Evolutionary conservation across 2,888 invertebrate genomes (phyloP).

Genomic region (Morinoia aosen): DNA sequence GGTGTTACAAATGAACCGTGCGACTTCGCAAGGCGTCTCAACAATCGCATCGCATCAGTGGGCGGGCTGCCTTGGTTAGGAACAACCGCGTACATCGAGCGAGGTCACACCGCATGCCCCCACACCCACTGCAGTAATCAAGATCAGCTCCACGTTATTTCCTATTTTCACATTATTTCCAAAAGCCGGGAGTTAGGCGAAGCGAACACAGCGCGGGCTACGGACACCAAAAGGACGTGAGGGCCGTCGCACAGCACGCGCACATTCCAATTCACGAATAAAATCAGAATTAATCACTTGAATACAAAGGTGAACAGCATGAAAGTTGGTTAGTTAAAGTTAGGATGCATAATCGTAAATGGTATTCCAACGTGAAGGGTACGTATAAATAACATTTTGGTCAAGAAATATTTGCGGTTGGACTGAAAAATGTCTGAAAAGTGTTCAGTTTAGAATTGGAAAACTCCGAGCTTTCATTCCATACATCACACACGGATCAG

Average conservation of each 20-base stretch:
- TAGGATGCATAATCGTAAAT: not conserved
- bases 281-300: too few species aligned
- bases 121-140: not conserved
- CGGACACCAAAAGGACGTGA: too few species aligned
- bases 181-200: not conserved
- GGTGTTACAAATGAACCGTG: too few species aligned
- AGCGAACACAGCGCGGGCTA: not conserved
- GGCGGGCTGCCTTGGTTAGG: too few species aligned
- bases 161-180: too few species aligned
- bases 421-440: not conserved
- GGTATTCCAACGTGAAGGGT: not conserved
- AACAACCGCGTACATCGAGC: not conserved
- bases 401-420: not conserved
- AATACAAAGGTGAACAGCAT: too few species aligned
- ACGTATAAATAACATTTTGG: not conserved
- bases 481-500: not conserved
- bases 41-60: too few species aligned
- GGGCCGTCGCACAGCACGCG: too few species aligned
- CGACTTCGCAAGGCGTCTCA: too few species aligned
- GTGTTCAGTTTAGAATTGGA: too few species aligned
- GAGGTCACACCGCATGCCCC: not conserved
- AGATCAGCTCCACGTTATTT: not conserved
- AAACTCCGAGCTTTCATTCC: not conserved
- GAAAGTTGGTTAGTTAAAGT: not conserved
- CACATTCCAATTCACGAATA: too few species aligned